Evolutionary conservation across 2,888 invertebrate genomes (phyloP).

Genomic region (Mythimna impura): DNA sequence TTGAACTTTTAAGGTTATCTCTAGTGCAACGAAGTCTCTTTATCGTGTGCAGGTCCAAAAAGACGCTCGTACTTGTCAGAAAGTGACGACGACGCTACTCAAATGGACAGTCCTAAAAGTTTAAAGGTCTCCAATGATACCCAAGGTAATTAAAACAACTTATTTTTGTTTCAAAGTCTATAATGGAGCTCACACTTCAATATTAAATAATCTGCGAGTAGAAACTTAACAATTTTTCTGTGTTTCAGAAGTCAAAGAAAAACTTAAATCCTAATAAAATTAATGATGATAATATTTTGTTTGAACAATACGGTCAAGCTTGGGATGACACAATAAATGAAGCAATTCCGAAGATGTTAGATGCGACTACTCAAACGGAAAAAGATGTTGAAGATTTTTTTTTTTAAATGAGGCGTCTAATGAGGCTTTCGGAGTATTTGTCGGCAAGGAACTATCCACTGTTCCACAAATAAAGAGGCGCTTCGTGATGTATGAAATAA

Average conservation of each 20-base stretch:
- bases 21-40: slow-evolving; percentile 27
- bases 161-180: slow-evolving; percentile 30
- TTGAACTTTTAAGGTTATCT: slow-evolving; percentile 25
- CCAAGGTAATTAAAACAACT: slow-evolving; percentile 30
- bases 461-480: slow-evolving; percentile 31
- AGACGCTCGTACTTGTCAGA: slow-evolving; percentile 16
- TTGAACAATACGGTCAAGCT: slow-evolving; percentile 13
- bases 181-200: slow-evolving; percentile 29
- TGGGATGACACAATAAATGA: slow-evolving; percentile 27
- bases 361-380: slow-evolving; percentile 22
- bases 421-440: slow-evolving; percentile 18
- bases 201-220: slow-evolving; percentile 32
- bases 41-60: slow-evolving; percentile 17
- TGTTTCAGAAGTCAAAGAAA: slow-evolving; percentile 28
- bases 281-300: slow-evolving; percentile 16
- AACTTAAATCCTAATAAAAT: slow-evolving; percentile 25
- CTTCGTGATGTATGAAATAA: slow-evolving; percentile 35
- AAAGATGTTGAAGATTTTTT: slow-evolving; percentile 17
- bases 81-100: slow-evolving; percentile 26
- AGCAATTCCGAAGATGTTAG: slow-evolving; percentile 29
- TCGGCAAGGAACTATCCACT: slow-evolving; percentile 35
- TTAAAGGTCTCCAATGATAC: slow-evolving; percentile 30
- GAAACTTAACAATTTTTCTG: slow-evolving; percentile 31
- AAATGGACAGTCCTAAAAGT: slow-evolving; percentile 32
- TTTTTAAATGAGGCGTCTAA: slow-evolving; percentile 4